Percentiles rank a stretch among this genome's conserved stretches.
Conservation (phyloP, 2,113 vertebrate genomes). For the Bufo bufo region DNA sequence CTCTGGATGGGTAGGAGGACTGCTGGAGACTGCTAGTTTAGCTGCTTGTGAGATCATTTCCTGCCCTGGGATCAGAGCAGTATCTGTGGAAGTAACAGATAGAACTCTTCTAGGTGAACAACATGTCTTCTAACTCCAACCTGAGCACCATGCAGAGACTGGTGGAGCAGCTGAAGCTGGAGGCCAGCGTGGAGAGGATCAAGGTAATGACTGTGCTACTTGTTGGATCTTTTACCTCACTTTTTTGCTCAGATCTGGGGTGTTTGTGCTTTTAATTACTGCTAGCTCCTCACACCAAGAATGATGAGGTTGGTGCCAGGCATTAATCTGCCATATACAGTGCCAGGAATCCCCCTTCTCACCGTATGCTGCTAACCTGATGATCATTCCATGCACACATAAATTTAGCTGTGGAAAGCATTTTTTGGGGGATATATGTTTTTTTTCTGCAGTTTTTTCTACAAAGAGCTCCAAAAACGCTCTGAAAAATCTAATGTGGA, state of each 20-base stretch:
- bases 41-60: constrained; percentile 57
- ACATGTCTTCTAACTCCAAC: constrained; percentile 86
- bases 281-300: not conserved
- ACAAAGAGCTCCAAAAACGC: no score
- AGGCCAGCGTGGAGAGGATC: constrained; percentile 89
- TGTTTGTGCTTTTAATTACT: not conserved
- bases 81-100: not conserved
- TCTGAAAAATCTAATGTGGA: no score
- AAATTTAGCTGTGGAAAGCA: no score
- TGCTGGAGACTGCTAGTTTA: constrained; percentile 39
- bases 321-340: not conserved
- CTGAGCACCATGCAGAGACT: constrained; percentile 81
- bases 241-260: not conserved
- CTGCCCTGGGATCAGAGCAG: constrained; percentile 46
- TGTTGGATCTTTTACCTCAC: not conserved
- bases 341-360: not conserved
- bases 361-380: not conserved
- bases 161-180: constrained; percentile 89
- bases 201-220: constrained; percentile 74
- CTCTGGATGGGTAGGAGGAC: constrained; percentile 46
- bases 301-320: not conserved
- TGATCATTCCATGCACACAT: no score
- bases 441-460: no score
- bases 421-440: no score
- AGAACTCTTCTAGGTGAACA: not conserved